Evolutionary conservation across 2,797 vertebrate genomes (phyloP).

Genomic region (Lacerta bilineata): DNA sequence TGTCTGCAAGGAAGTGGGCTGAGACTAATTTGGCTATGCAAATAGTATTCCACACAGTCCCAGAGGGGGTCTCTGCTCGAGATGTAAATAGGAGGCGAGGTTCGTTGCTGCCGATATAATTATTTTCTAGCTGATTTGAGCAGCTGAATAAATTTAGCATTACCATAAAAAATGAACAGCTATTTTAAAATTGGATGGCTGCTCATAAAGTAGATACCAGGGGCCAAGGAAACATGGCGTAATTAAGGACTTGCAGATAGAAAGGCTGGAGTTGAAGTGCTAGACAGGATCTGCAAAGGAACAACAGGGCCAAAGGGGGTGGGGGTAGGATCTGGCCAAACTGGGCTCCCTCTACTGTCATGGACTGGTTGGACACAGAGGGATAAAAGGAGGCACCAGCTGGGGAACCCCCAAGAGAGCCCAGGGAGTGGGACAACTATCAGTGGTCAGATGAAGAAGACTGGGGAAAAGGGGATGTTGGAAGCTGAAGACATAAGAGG

Average conservation of each 20-base stretch:
- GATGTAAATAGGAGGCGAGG: conserved; percentile 21
- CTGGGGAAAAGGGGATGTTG: too few relatives aligned
- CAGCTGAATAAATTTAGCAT: conserved; percentile 71
- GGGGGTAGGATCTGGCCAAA: too few relatives aligned
- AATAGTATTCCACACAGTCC: conserved; percentile 30
- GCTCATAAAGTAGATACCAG: conserved; percentile 64
- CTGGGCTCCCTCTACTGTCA: too few relatives aligned
- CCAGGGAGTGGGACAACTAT: too few relatives aligned
- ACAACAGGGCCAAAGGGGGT: too few relatives aligned
- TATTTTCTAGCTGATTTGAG: conserved; percentile 71
- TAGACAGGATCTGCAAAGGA: not conserved
- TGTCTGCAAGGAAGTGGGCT: fast-evolving
- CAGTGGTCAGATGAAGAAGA: too few relatives aligned
- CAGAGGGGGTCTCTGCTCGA: conserved; percentile 40
- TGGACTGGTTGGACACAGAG: too few relatives aligned
- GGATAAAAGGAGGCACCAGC: too few relatives aligned
- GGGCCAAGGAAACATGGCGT: conserved; percentile 41
- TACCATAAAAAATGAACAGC: conserved; percentile 62
- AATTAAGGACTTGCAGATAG: not conserved
- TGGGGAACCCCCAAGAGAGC: too few relatives aligned
- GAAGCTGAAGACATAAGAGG: too few relatives aligned
- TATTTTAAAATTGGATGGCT: conserved; percentile 55
- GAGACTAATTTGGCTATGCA: not conserved
- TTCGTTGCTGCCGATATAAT: conserved; percentile 62
- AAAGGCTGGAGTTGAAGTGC: not conserved